A percentile compares a stretch with the other conserved stretches of the same genome.
Conservation (phyloP, 2,113 vertebrate genomes). For the Emydura subglobosa region DNA sequence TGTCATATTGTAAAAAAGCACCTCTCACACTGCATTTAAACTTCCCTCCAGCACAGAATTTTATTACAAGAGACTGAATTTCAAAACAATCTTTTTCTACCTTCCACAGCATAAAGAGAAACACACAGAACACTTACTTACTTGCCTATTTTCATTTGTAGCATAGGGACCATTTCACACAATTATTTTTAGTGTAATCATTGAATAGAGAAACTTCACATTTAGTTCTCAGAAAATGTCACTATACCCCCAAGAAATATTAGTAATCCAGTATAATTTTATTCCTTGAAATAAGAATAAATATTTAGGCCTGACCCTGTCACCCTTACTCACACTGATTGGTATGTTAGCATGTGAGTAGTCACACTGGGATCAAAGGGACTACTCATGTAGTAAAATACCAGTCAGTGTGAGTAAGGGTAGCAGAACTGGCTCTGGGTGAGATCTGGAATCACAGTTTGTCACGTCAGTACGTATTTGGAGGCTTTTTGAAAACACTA, state of each 20-base stretch:
- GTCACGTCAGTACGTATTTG: background rate
- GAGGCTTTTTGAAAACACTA: background rate
- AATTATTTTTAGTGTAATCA: accelerated
- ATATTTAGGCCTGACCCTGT: background rate
- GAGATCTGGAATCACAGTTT: conserved; percentile 6
- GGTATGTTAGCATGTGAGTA: background rate
- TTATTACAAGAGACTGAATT: conserved; percentile 49
- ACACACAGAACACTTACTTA: conserved; percentile 52
- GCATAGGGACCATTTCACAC: background rate
- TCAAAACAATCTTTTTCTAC: background rate
- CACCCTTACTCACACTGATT: background rate
- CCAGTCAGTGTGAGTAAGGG: conserved; percentile 36
- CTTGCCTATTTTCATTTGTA: background rate
- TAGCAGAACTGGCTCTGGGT: background rate
- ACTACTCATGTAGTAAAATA: conserved; percentile 25
- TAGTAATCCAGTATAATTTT: background rate
- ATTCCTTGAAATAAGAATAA: background rate
- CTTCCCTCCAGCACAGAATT: conserved; percentile 35
- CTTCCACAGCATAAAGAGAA: conserved; percentile 8
- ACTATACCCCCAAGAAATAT: background rate
- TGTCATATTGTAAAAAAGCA: background rate
- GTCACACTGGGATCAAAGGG: background rate
- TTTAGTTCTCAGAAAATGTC: conserved; percentile 38
- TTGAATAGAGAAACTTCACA: conserved; percentile 20
- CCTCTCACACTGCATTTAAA: accelerated